Evolutionary conservation across 2,888 invertebrate species (phyloP), one percentile per base, ranked within the genome.

Genomic region (Rhingia campestris): DNA sequence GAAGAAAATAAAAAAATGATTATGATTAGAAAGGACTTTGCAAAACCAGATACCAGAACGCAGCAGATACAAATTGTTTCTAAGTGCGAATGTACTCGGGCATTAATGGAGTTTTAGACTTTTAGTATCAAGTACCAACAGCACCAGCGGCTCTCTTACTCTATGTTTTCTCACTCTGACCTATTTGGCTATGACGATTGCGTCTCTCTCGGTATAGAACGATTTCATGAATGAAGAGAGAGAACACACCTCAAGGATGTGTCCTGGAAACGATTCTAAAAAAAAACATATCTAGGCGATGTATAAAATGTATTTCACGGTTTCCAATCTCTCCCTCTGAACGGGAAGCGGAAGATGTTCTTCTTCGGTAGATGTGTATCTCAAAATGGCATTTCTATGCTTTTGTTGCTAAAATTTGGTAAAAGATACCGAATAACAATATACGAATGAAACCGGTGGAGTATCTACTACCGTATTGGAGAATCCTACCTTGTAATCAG

Each of bases 151-250:
- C 56, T 6, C 6, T 37, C 6, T 56, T 41, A 7, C 53, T 53
- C 10, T 39, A 39, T 39, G 7, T 39, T 3, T 47, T 7, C 32
- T 58, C 30, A 32, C 30, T 41, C 12, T 56, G 70, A 37, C 72
- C 72, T 61, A 72, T 43, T 72, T 53, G 39, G 12, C 30, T 2
- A 22, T 22, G 22, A 22, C 22, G 22, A 22, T 2, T 22, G 22
- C 22, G 22, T 56, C 9, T 14, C 59, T 66, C 45, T 47, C 53
- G 14, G 4, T 6, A 10, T 1, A 41, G 45, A 58, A 43, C 9
- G 33, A 58, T 39, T 69, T 74, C 58, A 81, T 81, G 81, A 81
- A 81, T 81, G 81, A 70, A 81, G 58, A 81, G 81, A 70, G 81
- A 63, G 63, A 41, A 43, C 51, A 54, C 45, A 58, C 35, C 51